Conservation (phyloP, 2,797 vertebrate genomes). For the Betta splendens region DNA sequence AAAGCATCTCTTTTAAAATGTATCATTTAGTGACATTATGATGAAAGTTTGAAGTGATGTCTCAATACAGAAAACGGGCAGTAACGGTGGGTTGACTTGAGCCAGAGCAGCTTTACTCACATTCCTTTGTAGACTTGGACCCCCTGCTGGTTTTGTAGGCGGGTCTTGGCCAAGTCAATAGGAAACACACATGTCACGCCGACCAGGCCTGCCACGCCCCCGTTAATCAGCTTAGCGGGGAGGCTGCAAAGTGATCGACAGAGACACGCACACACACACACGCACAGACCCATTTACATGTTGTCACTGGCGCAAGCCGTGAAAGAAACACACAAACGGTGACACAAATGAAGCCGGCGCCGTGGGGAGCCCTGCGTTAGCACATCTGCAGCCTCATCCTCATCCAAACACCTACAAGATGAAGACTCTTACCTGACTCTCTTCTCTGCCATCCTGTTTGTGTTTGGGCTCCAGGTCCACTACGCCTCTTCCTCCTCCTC, state of each 20-base stretch:
- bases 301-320: constrained; percentile 13
- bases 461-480: constrained; percentile 52
- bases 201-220: constrained; percentile 90
- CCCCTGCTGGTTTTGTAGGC: constrained; percentile 92
- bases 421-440: constrained; percentile 75
- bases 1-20: too few relatives aligned
- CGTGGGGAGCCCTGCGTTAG: constrained; percentile 11
- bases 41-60: neutral
- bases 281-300: constrained; percentile 42
- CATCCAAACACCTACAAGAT: constrained; percentile 3
- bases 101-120: constrained; percentile 77
- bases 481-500: constrained; percentile 25
- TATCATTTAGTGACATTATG: neutral
- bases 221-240: constrained; percentile 91
- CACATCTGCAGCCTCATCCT: constrained; percentile 6
- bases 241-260: constrained; percentile 80
- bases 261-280: constrained; percentile 58
- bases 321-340: constrained; percentile 20
- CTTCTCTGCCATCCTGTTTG: constrained; percentile 78
- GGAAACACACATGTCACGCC: constrained; percentile 93
- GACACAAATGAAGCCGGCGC: neutral
- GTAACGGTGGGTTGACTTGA: constrained; percentile 13
- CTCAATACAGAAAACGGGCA: neutral
- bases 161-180: constrained; percentile 92
- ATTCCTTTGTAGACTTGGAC: constrained; percentile 86